phyloP scores from a whole-genome alignment of 2,888 invertebrate species.

The Chloromyia formosa region DNA sequence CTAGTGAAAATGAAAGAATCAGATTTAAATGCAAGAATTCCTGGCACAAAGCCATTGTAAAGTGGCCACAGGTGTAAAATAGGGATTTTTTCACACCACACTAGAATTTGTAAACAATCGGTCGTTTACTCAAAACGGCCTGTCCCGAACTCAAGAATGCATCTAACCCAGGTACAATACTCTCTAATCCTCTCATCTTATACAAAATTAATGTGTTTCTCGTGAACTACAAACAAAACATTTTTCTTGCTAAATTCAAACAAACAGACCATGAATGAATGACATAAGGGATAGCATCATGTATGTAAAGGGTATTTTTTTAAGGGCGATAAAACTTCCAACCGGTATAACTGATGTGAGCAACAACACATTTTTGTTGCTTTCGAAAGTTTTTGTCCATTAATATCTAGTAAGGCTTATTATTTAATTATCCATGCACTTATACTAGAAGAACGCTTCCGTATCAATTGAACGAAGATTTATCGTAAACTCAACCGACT shows the following conservation, averaged over 20 bases:
- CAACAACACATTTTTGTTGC: too few species aligned
- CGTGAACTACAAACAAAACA: constrained; percentile 35
- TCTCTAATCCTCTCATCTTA: constrained; percentile 29
- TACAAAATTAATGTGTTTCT: constrained; percentile 39
- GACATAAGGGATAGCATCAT: constrained; percentile 14
- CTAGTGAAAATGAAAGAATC: not conserved
- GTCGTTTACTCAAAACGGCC: not conserved
- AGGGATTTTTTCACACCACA: constrained; percentile 35
- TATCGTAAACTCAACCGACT: too few species aligned
- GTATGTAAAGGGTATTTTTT: constrained; percentile 10
- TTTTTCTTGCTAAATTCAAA: constrained; percentile 43
- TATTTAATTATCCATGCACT: too few species aligned
- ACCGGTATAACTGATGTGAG: too few species aligned
- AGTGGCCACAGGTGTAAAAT: not conserved
- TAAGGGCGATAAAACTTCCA: too few species aligned
- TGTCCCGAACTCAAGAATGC: not conserved
- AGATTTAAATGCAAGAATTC: not conserved
- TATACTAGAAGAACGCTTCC: too few species aligned
- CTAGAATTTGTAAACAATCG: not conserved
- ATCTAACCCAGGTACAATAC: constrained; percentile 1
- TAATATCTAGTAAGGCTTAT: too few species aligned
- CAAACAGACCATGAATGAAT: constrained; percentile 33
- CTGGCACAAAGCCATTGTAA: not conserved
- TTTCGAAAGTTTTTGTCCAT: too few species aligned
- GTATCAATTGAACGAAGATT: too few species aligned